Percentiles rank a stretch among this genome's conserved stretches.
Evolutionary conservation across 1,140 invertebrate species (phyloP).

Genomic region (Palaemon carinicauda): DNA sequence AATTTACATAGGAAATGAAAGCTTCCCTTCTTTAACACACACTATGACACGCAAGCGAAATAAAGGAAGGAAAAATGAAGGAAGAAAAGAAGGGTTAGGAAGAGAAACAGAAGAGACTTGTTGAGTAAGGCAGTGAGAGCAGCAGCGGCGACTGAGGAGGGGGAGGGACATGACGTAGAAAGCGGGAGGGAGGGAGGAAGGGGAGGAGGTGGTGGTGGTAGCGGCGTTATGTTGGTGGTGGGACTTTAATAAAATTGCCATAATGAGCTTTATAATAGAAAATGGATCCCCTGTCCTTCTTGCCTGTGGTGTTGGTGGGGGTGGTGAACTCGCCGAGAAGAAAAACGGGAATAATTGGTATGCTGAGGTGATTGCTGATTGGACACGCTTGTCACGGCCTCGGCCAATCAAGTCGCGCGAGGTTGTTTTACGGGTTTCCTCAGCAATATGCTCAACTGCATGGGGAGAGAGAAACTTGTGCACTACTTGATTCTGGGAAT

Average conservation of each 20-base stretch:
- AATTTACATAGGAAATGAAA: no score
- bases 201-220: not conserved
- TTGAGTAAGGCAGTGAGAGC: no score
- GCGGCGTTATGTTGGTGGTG: not conserved
- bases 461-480: not conserved
- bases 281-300: not conserved
- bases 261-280: not conserved
- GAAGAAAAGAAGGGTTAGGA: no score
- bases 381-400: not conserved
- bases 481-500: not conserved
- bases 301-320: not conserved
- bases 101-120: no score
- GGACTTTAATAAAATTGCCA: not conserved
- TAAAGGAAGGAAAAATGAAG: no score
- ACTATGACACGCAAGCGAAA: no score
- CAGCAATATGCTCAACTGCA: not conserved
- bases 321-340: not conserved
- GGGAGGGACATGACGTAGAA: no score
- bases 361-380: not conserved
- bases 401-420: not conserved
- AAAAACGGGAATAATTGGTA: conserved; percentile 8
- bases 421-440: not conserved
- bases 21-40: no score
- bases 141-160: no score
- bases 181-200: no score